Percentiles rank a stretch among this genome's conserved stretches.
These are phyloP conservation scores for Molanna angustata DNA, from an alignment of 2,888 invertebrate species.

Conservation along the genomic window DNA sequence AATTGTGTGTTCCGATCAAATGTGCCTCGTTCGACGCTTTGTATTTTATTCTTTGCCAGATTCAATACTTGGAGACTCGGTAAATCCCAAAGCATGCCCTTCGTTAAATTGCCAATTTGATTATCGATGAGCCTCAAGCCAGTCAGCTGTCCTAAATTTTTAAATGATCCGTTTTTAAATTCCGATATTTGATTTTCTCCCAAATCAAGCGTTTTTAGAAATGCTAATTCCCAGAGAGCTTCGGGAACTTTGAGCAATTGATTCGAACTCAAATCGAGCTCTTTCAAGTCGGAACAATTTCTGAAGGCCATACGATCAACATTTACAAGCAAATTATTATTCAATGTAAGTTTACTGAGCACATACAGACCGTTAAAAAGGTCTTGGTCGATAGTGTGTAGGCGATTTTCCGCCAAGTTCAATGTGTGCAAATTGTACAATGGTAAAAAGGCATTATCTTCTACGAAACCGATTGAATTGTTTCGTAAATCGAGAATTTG, in stretches of 20 bases:
- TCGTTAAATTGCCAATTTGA: conserved; percentile 79
- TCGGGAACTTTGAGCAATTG: conserved; percentile 78
- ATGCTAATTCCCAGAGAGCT: conserved; percentile 75
- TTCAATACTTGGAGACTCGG: conserved; percentile 83
- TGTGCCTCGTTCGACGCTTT: conserved; percentile 78
- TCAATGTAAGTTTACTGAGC: conserved; percentile 78
- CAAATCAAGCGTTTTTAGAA: conserved; percentile 84
- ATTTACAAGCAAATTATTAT: conserved; percentile 78
- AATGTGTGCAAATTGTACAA: conserved; percentile 86
- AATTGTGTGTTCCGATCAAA: conserved; percentile 79
- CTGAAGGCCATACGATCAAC: conserved; percentile 80
- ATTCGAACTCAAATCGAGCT: conserved; percentile 85
- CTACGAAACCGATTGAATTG: conserved; percentile 85
- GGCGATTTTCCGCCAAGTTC: conserved; percentile 82
- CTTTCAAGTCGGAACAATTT: conserved; percentile 85
- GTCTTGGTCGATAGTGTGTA: conserved; percentile 77
- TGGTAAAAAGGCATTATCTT: conserved; percentile 83
- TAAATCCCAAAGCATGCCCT: conserved; percentile 84
- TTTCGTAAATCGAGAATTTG: conserved; percentile 83
- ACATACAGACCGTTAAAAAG: conserved; percentile 83
- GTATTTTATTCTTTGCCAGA: conserved; percentile 85
- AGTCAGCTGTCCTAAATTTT: conserved; percentile 81
- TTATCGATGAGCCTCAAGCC: conserved; percentile 88
- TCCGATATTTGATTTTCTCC: conserved; percentile 87
- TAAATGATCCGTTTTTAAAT: conserved; percentile 81